Conservation (phyloP, 92 coral and sea anemone genomes). For the Virgularia gustaviana region DNA sequence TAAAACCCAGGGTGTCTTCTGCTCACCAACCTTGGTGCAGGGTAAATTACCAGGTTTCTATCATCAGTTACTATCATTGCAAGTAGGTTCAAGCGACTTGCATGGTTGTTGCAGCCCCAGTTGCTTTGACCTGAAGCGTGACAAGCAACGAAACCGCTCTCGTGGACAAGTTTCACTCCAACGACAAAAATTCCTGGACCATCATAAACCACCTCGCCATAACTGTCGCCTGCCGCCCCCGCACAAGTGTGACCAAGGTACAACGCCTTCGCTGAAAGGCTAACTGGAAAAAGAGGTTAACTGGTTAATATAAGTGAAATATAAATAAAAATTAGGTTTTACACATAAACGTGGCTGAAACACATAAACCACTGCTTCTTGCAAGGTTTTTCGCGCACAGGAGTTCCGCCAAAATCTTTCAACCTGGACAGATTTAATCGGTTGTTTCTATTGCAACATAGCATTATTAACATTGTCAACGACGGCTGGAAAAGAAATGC, state of each 20-base stretch:
- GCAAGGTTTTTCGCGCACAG: too few relatives aligned
- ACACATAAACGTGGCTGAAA: too few relatives aligned
- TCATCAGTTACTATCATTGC: neutral
- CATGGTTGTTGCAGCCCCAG: neutral
- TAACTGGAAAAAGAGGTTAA: too few relatives aligned
- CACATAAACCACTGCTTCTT: too few relatives aligned
- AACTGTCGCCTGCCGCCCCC: neutral
- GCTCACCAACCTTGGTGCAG: neutral
- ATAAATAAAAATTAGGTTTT: too few relatives aligned
- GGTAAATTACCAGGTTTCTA: neutral
- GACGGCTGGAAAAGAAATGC: too few relatives aligned
- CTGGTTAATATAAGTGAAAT: too few relatives aligned
- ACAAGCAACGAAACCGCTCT: neutral
- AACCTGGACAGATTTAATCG: too few relatives aligned
- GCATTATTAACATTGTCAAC: too few relatives aligned
- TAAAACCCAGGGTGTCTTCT: neutral
- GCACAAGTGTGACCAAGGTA: neutral
- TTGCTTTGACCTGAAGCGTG: neutral
- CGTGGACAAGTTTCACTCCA: conserved; percentile 1
- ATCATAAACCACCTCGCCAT: neutral
- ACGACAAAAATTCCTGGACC: neutral
- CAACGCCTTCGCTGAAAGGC: too few relatives aligned
- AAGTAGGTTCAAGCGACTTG: neutral
- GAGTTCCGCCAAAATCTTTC: too few relatives aligned
- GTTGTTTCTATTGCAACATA: too few relatives aligned